phyloP scores from a whole-genome alignment of 2,113 vertebrate species.

The Chionodraco myersi region DNA sequence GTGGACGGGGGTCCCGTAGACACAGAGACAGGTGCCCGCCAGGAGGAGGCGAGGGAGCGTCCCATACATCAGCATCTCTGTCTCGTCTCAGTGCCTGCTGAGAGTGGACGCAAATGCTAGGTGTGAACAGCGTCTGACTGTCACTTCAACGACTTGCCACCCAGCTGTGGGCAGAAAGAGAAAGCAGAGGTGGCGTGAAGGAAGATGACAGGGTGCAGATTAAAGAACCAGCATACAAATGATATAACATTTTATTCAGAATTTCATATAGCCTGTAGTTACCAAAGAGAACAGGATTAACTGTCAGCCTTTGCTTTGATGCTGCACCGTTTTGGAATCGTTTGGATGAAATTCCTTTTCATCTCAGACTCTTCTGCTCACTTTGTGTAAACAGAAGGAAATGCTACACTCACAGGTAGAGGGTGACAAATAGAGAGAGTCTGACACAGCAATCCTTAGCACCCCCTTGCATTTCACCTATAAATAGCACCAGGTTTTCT shows the following conservation, averaged over 20 bases:
- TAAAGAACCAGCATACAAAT: slow-evolving; percentile 20
- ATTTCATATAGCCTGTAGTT: slow-evolving; percentile 15
- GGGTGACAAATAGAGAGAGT: slow-evolving; percentile 29
- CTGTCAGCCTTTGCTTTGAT: slow-evolving; percentile 47
- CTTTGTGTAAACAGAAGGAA: slow-evolving; percentile 26
- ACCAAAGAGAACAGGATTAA: slow-evolving; percentile 50
- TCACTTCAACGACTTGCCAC: slow-evolving; percentile 7
- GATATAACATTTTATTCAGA: slow-evolving; percentile 5
- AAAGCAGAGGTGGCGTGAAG: slow-evolving; percentile 1
- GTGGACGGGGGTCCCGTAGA: slow-evolving; percentile 63
- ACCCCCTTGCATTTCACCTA: slow-evolving; percentile 73
- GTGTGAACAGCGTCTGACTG: slow-evolving; percentile 24
- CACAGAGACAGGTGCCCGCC: slow-evolving; percentile 62
- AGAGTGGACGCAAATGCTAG: slow-evolving; percentile 25
- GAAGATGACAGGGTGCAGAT: slow-evolving; percentile 26
- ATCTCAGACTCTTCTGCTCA: slow-evolving; percentile 37
- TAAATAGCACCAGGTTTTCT: slow-evolving; percentile 77
- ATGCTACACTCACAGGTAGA: slow-evolving; percentile 4
- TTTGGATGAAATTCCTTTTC: slow-evolving; percentile 51
- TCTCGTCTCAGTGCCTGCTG: slow-evolving; percentile 57
- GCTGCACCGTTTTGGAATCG: slow-evolving; percentile 32
- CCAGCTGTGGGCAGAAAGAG: slow-evolving; percentile 15
- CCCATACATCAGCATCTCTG: slow-evolving; percentile 70
- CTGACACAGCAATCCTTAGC: slow-evolving; percentile 79
- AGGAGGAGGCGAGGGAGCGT: slow-evolving; percentile 69